These are phyloP conservation scores for Catharus ustulatus DNA, from an alignment of 2,797 vertebrate genomes.

Conservation along the genomic window DNA sequence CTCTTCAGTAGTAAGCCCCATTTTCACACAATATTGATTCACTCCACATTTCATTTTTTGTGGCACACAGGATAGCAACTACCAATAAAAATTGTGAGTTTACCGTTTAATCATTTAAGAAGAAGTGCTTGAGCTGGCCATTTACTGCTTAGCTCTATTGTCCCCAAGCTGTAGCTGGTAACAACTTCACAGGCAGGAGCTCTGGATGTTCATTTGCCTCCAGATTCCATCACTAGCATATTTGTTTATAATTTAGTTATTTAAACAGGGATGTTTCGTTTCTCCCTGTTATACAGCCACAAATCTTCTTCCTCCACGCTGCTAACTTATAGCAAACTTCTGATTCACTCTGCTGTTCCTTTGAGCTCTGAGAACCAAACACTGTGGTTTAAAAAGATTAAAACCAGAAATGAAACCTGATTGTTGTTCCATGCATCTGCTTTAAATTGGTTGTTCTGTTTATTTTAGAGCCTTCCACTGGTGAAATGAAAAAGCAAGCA, in stretches of 20 bases:
- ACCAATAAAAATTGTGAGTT: conserved; percentile 26
- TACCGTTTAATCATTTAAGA: conserved; percentile 12
- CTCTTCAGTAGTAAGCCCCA: conserved; percentile 18
- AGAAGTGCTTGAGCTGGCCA: not conserved
- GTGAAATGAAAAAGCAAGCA: conserved; percentile 6
- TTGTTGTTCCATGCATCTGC: conserved; percentile 57
- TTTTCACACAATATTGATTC: conserved; percentile 23
- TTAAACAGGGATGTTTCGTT: conserved; percentile 27
- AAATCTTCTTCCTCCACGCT: conserved; percentile 23
- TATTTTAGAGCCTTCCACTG: conserved; percentile 39
- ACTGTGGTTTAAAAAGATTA: conserved; percentile 54
- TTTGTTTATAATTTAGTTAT: conserved; percentile 57
- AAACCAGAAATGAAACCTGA: conserved; percentile 61
- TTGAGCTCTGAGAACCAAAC: conserved; percentile 48
- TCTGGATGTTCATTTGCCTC: conserved; percentile 49
- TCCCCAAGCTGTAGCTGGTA: conserved; percentile 32
- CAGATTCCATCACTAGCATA: conserved; percentile 8
- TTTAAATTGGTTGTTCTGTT: conserved; percentile 64
- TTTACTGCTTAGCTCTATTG: not conserved
- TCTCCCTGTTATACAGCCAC: conserved; percentile 56
- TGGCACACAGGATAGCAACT: conserved; percentile 6
- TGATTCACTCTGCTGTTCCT: conserved; percentile 23
- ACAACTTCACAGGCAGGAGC: conserved; percentile 48
- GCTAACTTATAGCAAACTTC: conserved; percentile 47
- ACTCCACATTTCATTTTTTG: conserved; percentile 13